phyloP scores from a whole-genome alignment of 2,888 invertebrate species.

The Pediacus dermestoides region DNA sequence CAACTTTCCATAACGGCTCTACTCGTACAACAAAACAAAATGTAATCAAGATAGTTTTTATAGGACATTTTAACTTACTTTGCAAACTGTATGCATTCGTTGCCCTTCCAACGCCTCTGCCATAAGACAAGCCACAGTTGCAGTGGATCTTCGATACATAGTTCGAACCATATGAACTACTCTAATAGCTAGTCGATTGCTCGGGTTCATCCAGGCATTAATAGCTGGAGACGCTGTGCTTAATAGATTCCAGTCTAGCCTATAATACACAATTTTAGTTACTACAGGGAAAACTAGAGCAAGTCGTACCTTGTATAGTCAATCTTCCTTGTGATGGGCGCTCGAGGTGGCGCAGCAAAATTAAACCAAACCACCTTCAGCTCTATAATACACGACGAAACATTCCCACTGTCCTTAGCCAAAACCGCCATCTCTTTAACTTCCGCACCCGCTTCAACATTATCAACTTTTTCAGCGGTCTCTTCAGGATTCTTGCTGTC shows the following conservation, averaged over 20 bases:
- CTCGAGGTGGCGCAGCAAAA: constrained; percentile 93
- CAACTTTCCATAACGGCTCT: constrained; percentile 88
- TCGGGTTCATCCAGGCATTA: constrained; percentile 97
- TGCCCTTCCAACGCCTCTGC: constrained; percentile 88
- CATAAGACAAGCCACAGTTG: constrained; percentile 92
- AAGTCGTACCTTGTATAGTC: constrained; percentile 76
- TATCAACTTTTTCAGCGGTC: constrained; percentile 20
- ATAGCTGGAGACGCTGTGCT: constrained; percentile 96
- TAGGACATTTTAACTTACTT: constrained; percentile 52
- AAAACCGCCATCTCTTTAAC: constrained; percentile 37
- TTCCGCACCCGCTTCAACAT: constrained; percentile 19
- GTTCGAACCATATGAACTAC: constrained; percentile 77
- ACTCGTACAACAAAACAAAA: constrained; percentile 26
- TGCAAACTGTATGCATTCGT: constrained; percentile 74
- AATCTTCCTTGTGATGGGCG: constrained; percentile 90
- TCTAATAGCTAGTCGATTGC: constrained; percentile 83
- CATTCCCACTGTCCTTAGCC: constrained; percentile 66
- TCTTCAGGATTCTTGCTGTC: constrained; percentile 22
- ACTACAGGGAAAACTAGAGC: not conserved
- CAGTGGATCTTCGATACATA: constrained; percentile 75
- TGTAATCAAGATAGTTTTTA: too few species aligned
- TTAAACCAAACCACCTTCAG: constrained; percentile 93
- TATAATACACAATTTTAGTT: too few species aligned
- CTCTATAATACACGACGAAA: constrained; percentile 83
- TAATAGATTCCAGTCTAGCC: constrained; percentile 92